Evolutionary conservation across 2,888 invertebrate genomes (phyloP).

Genomic region (Brachyptera putata): DNA sequence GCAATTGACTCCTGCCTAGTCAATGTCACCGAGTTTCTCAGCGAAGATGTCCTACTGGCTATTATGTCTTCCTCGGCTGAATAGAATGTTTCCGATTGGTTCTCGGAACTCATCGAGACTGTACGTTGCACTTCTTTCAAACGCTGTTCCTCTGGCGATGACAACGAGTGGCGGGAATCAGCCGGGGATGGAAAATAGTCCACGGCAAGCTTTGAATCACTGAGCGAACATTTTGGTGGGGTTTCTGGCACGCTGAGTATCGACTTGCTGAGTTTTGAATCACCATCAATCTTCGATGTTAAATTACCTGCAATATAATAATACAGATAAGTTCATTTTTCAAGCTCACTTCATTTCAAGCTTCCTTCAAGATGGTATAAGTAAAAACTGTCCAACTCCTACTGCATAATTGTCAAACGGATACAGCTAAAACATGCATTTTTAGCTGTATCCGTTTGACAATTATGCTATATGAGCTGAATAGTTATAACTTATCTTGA

Average conservation of each 20-base stretch:
- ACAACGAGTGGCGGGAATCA: conserved; percentile 64
- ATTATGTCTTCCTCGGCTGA: conserved; percentile 81
- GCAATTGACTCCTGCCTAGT: conserved; percentile 43
- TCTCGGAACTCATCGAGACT: conserved; percentile 82
- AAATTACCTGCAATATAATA: no score
- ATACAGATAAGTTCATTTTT: no score
- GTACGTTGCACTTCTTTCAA: conserved; percentile 62
- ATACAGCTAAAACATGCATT: no score
- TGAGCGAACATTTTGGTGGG: conserved; percentile 75
- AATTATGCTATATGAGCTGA: no score
- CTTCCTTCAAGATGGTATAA: no score
- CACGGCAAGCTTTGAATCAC: conserved; percentile 78
- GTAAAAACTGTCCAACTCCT: no score
- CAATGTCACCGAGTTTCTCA: conserved; percentile 37
- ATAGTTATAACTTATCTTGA: no score
- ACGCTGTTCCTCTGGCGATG: neutral
- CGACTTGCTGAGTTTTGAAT: conserved; percentile 56
- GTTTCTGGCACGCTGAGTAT: conserved; percentile 48
- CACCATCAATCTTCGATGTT: conserved; percentile 64
- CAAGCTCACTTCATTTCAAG: no score
- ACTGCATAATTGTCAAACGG: no score
- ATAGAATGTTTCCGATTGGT: conserved; percentile 87
- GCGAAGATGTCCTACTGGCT: conserved; percentile 37
- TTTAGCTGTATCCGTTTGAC: no score
- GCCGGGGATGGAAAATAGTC: conserved; percentile 57